phyloP scores from a whole-genome alignment of 2,888 invertebrate species.

The Homarus gammarus region DNA sequence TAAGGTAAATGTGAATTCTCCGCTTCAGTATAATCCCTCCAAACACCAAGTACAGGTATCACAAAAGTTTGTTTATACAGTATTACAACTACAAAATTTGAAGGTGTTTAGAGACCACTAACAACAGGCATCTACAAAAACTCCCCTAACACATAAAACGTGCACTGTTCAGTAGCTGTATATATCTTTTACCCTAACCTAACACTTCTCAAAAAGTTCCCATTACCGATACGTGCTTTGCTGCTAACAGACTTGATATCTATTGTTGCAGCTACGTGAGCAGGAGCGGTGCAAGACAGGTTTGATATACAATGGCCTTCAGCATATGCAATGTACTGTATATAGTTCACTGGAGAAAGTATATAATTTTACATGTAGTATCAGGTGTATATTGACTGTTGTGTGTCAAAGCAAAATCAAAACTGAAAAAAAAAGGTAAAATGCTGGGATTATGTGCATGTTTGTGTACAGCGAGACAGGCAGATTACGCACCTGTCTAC shows the following conservation, averaged over 20 bases:
- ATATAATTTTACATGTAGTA: neutral
- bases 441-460: slow-evolving; percentile 22
- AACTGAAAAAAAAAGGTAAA: neutral
- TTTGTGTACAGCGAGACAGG: slow-evolving; percentile 47
- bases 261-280: neutral
- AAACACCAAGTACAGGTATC: neutral
- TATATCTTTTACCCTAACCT: neutral
- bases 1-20: neutral
- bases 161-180: neutral
- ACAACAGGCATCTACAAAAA: slow-evolving; percentile 6
- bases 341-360: neutral
- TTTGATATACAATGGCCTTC: slow-evolving; percentile 10
- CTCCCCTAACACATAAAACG: neutral
- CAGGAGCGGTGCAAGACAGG: neutral
- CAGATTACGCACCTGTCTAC: slow-evolving; percentile 58
- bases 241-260: neutral
- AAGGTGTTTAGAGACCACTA: neutral
- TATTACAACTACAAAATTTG: neutral
- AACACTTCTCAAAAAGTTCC: neutral
- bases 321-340: slow-evolving; percentile 1
- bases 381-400: neutral
- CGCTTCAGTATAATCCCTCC: neutral
- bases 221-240: neutral
- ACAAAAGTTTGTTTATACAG: too few species aligned
- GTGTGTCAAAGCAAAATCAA: neutral